Evolutionary conservation across 2,888 invertebrate species (phyloP), one percentile per base, ranked within the genome.

Genomic region (Achlya flavicornis): DNA sequence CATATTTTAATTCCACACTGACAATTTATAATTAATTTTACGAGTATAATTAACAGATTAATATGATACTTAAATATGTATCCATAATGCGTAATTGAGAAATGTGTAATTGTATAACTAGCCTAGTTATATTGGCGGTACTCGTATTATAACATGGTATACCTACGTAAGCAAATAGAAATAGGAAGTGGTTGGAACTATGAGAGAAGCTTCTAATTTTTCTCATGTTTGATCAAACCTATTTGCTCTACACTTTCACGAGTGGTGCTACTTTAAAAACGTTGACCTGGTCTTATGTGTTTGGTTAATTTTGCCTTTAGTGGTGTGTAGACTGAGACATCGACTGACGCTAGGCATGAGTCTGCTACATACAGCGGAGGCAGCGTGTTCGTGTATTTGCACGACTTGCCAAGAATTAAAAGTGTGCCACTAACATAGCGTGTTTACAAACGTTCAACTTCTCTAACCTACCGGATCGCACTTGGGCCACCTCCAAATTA

Each of bases 231-330:
- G 88, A 85, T 83, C 80, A 86, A 80, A 88, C 84, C 83, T 92
- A 86, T 91, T 91, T 91, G 87, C 81, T 86, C 85, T 87, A 80
- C 83, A 90, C 92, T 92, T 92, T 92, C 92, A 86, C 91, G 81
- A 84, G 75, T 85, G 84, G 87, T 84, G 91, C 91, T 91, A 91
- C 90, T 91, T 90, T 88, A 87, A 88, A 92, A 89, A 84, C 90
- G 88, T 89, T 90, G 90, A 90, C 89, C 89, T 85, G 88, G 83
- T 86, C 86, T 77, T 80, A 76, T 85, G 85, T 86, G 85, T 86
- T 89, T 86, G 84, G 87, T 82, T 86, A 86, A 89, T 88, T 89
- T 88, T 79, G 81, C 79, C 80, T 81, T 78, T 77, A 78, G 79
- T 81, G 79, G 78, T 16, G 59, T 59, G 59, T 60, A 59, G 75